Evolutionary conservation across 2,888 invertebrate species (phyloP), one percentile per base, ranked within the genome.

Genomic region (Leptinotarsa peninsularis): DNA sequence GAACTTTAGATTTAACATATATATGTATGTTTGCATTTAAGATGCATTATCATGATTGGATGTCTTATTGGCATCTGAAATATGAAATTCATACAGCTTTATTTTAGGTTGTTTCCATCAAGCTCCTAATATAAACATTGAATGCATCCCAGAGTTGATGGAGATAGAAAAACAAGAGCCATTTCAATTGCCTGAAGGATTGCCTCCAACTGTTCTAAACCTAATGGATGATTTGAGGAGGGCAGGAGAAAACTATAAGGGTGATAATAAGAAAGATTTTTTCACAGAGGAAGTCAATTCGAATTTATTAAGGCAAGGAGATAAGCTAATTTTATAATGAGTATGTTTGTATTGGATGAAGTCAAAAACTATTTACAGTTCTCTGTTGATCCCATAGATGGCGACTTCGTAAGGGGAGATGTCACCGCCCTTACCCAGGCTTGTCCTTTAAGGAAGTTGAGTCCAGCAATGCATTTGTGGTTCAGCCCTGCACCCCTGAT

Each of bases 111-210:
- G 4, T 60, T 60, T 21, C 23, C 15, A 21, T 23, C 23, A 15
- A 23, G 14, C 14, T 15, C 60, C 60, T 23, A 27, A 43, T 43
- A 43, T 60, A 23, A 60, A 60, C 21, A 60, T 60, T 27, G 60
- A 60, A 60, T 60, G 60, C 23, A 27, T 15, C 4, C 60, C 21
- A 27, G 60, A 60, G 60, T 27, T 60, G 23, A 60, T 27, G 21
- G 60, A 60, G 17, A 15, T 23, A 4, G 23, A 13, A n/a, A 27
- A 14, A 60, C 21, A 17, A 23, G 60, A 60, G 15, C 5, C 60
- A 60, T 21, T 60, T 60, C 60, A 15, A 23, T 60, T 60, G 60
- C 60, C 60, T 13, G 27, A 27, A 27, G 60, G 60, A 60, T 60
- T 60, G 21, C 27, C 60, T 23, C 27, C 60, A 60, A 60, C 21